Conservation (phyloP, 2,113 vertebrate species). For the Trematomus loennbergii region DNA sequence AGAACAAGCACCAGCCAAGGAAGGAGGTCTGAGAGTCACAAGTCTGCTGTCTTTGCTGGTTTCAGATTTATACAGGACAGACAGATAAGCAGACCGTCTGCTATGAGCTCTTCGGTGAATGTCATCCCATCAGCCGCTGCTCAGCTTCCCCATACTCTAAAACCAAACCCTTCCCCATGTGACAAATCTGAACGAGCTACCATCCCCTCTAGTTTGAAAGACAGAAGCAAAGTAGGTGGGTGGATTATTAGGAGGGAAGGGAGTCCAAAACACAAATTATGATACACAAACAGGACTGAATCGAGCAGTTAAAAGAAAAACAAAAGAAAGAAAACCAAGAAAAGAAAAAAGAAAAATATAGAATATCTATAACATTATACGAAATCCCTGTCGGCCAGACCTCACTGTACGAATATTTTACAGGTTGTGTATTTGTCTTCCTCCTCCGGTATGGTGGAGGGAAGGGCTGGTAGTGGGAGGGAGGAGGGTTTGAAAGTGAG, state of each 20-base stretch:
- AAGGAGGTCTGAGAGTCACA: conserved; percentile 61
- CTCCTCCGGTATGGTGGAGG: conserved; percentile 75
- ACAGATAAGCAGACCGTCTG: conserved; percentile 67
- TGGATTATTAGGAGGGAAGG: conserved; percentile 41
- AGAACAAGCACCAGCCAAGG: conserved; percentile 32
- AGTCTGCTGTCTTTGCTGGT: conserved; percentile 82
- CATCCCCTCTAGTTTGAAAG: conserved; percentile 67
- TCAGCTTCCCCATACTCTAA: conserved; percentile 21
- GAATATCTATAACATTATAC: conserved; percentile 90
- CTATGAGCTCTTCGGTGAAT: conserved; percentile 46
- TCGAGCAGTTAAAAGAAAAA: conserved; percentile 86
- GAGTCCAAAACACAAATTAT: conserved; percentile 89
- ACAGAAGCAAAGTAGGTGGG: conserved; percentile 80
- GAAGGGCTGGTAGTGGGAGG: conserved; percentile 82
- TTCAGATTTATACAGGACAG: conserved; percentile 81
- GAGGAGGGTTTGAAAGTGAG: conserved; percentile 76
- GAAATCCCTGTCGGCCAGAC: conserved; percentile 94
- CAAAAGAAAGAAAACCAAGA: conserved; percentile 85
- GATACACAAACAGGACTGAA: conserved; percentile 90
- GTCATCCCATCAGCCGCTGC: conserved; percentile 18
- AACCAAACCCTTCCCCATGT: conserved; percentile 45
- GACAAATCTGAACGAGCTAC: conserved; percentile 70
- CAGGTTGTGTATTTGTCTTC: conserved; percentile 85
- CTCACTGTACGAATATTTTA: conserved; percentile 91
- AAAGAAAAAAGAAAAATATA: conserved; percentile 88